A percentile compares a stretch with the other conserved stretches of the same genome.
These are phyloP conservation scores for Agonopterix heracliana DNA, from an alignment of 2,888 invertebrate genomes.

Conservation along the genomic window DNA sequence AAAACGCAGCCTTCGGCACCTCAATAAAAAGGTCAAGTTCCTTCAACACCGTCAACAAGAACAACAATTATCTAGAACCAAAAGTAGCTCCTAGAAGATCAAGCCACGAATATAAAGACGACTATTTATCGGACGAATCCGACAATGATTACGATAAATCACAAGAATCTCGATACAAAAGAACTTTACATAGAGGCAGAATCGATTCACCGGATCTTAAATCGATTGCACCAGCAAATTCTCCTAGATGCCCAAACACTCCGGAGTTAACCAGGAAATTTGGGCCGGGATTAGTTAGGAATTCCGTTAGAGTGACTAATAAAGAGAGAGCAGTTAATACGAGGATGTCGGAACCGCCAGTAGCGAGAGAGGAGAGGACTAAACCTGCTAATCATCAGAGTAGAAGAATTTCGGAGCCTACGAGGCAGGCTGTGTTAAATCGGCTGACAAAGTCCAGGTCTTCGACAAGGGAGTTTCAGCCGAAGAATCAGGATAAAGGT, in stretches of 20 bases:
- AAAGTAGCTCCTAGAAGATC: slow-evolving; percentile 44
- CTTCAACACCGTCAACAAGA: slow-evolving; percentile 73
- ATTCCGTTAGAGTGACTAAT: slow-evolving; percentile 54
- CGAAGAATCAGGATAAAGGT: slow-evolving; percentile 63
- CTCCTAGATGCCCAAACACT: slow-evolving; percentile 76
- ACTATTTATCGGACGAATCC: slow-evolving; percentile 59
- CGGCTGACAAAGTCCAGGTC: slow-evolving; percentile 68
- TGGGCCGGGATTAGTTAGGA: slow-evolving; percentile 64
- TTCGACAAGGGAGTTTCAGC: slow-evolving; percentile 64
- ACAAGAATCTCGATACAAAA: slow-evolving; percentile 77
- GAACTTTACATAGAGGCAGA: slow-evolving; percentile 82
- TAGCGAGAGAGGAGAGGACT: slow-evolving; percentile 47
- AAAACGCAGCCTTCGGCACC: slow-evolving; percentile 41
- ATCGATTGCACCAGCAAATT: slow-evolving; percentile 60
- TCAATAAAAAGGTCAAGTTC: slow-evolving; percentile 82
- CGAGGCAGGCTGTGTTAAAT: slow-evolving; percentile 53
- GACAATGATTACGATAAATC: slow-evolving; percentile 58
- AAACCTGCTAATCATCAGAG: slow-evolving; percentile 59
- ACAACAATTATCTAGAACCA: slow-evolving; percentile 55
- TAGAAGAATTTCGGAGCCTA: slow-evolving; percentile 56
- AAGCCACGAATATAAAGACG: slow-evolving; percentile 51
- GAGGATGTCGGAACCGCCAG: slow-evolving; percentile 75
- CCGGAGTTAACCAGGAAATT: slow-evolving; percentile 79
- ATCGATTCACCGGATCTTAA: slow-evolving; percentile 75
- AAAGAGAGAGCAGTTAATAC: slow-evolving; percentile 76